Evolutionary conservation across 1,140 invertebrate species (phyloP), one percentile per base, ranked within the genome.

Genomic region (Holotrichia oblita): DNA sequence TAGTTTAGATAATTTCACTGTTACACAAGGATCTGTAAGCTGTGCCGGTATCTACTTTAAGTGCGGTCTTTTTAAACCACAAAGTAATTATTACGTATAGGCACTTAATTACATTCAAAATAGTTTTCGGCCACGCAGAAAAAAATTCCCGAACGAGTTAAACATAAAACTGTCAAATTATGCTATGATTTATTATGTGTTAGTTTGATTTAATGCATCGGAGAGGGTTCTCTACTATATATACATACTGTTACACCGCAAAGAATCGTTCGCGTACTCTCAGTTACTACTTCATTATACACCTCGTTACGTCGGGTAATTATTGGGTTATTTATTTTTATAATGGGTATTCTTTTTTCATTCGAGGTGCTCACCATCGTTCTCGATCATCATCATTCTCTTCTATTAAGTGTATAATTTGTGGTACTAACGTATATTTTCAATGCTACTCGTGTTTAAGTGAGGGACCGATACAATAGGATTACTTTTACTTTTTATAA

Each of bases 261-360:
- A 14, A 14, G n/a, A 9, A 14, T 24, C 20, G 61, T 69, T 9
- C 27, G 61, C 27, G 61, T 20, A 27, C 27, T n/a, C 20, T 69
- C 27, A 69, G n/a, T 34, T 69, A 34, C 59, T 20, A 22, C 27
- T 69, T 69, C 61, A 20, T 69, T 69, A 69, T 69, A 24, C 20
- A 69, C 61, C 61, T 69, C 20, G 61, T 69, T 69, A 69, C 27
- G 61, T n/a, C 61, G 61, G 20, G 61, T 69, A 69, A 69, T 69
- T 69, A 69, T 69, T 69, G 61, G 61, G 61, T 69, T 69, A 69
- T 69, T 69, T 69, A 69, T 69, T 69, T 69, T 69, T n/a, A 69
- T 69, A 69, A 69, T 69, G 22, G 61, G 61, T 9, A 69, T 69
- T 69, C 61, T 64, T 69, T 69, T 69, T 69, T 69, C 22, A n/a